phyloP scores from a whole-genome alignment of 2,888 invertebrate genomes.

The Drosophila formosana region DNA sequence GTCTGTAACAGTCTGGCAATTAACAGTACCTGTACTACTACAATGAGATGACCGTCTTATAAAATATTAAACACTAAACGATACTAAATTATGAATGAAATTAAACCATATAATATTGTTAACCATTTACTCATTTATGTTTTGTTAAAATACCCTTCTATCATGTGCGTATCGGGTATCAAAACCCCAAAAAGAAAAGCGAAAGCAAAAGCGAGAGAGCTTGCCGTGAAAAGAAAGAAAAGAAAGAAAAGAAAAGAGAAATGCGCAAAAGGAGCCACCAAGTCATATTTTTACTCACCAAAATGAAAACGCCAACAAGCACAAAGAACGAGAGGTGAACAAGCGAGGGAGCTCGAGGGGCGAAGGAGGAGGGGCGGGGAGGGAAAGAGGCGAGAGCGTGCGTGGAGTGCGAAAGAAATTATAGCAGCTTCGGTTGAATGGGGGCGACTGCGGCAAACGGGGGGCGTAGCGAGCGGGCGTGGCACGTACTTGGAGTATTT shows the following conservation, averaged over 20 bases:
- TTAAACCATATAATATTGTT: too few relatives aligned
- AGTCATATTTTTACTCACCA: slow-evolving; percentile 68
- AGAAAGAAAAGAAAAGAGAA: slow-evolving; percentile 2
- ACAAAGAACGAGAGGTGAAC: slow-evolving; percentile 5
- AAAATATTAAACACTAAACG: too few relatives aligned
- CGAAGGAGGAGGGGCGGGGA: not conserved
- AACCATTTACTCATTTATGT: too few relatives aligned
- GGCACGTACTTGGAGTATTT: slow-evolving; percentile 78
- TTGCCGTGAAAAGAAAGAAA: slow-evolving; percentile 33
- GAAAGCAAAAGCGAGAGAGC: slow-evolving; percentile 29
- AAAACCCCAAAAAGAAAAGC: slow-evolving; percentile 1
- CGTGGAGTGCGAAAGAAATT: slow-evolving; percentile 48
- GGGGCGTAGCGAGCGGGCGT: slow-evolving; percentile 24
- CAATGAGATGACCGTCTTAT: too few relatives aligned
- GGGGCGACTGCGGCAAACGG: slow-evolving; percentile 23
- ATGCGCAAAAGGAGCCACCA: slow-evolving; percentile 51
- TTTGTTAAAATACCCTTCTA: not conserved
- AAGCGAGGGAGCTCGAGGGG: not conserved
- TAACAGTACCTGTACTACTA: too few relatives aligned
- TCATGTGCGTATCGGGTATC: not conserved
- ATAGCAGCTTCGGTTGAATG: slow-evolving; percentile 56
- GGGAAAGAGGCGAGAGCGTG: not conserved
- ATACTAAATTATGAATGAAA: too few relatives aligned
- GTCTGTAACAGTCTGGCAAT: too few relatives aligned
- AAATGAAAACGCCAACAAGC: slow-evolving; percentile 54